phyloP scores from a whole-genome alignment of 2,797 vertebrate genomes.

The Falco peregrinus region DNA sequence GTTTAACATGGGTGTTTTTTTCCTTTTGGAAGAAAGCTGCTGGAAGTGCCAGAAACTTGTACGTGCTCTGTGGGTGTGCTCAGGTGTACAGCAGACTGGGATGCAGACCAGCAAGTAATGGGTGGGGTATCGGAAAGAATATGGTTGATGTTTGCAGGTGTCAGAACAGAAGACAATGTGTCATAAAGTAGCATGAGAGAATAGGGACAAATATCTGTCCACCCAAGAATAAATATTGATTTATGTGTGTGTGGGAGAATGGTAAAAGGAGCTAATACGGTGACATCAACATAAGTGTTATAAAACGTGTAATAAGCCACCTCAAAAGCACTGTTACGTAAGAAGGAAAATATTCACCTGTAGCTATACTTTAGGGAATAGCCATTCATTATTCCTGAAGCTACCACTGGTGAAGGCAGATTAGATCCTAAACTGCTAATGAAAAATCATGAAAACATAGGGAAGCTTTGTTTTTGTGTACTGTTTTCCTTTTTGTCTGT shows the following conservation, averaged over 20 bases:
- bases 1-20: neutral
- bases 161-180: neutral
- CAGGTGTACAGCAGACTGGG: neutral
- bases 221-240: neutral
- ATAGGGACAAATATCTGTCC: neutral
- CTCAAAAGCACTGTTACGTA: neutral
- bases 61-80: neutral
- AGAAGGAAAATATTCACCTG: neutral
- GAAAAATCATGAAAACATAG: accelerated
- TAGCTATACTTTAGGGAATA: neutral
- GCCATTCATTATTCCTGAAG: neutral
- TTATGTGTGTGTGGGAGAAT: neutral
- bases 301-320: neutral
- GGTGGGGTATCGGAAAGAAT: neutral
- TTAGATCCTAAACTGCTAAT: neutral
- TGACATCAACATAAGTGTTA: accelerated
- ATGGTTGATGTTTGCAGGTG: neutral
- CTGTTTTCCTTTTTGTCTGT: neutral
- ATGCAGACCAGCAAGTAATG: neutral
- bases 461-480: neutral
- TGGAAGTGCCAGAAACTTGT: neutral
- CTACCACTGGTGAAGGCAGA: neutral
- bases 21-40: neutral
- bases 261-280: neutral
- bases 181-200: neutral